Evolutionary conservation across 2,113 vertebrate species (phyloP).

Genomic region (Leptodactylus fuscus): DNA sequence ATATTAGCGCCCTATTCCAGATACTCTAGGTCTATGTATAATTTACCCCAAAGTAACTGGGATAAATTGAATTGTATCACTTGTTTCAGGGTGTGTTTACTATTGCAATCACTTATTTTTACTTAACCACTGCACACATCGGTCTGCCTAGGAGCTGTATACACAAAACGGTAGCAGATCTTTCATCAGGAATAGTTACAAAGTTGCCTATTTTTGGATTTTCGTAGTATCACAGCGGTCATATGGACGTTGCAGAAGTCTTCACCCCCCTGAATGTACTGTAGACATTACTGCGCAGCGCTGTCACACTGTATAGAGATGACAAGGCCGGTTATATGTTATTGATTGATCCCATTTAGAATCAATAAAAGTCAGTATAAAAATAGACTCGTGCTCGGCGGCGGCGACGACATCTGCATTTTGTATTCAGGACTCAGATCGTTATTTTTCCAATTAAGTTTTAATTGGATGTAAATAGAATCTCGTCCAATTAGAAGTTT

Average conservation of each 20-base stretch:
- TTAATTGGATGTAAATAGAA: conserved; percentile 13
- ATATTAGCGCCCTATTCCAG: too few relatives aligned
- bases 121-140: background rate
- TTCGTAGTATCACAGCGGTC: background rate
- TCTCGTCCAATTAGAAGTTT: conserved; percentile 6
- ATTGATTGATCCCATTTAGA: conserved; percentile 5
- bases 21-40: too few relatives aligned
- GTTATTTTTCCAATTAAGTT: background rate
- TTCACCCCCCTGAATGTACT: background rate
- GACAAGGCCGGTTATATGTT: background rate
- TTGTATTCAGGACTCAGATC: background rate
- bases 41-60: too few relatives aligned
- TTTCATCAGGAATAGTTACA: too few relatives aligned
- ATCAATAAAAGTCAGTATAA: background rate
- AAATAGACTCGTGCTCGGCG: background rate
- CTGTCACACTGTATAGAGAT: background rate
- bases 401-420: background rate
- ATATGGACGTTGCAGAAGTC: background rate
- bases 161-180: background rate
- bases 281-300: too few relatives aligned
- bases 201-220: background rate
- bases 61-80: too few relatives aligned
- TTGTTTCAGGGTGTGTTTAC: too few relatives aligned
- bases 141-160: background rate
- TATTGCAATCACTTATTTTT: too few relatives aligned